phyloP scores from a whole-genome alignment of 2,797 vertebrate genomes.

The Scarus forsteni region DNA sequence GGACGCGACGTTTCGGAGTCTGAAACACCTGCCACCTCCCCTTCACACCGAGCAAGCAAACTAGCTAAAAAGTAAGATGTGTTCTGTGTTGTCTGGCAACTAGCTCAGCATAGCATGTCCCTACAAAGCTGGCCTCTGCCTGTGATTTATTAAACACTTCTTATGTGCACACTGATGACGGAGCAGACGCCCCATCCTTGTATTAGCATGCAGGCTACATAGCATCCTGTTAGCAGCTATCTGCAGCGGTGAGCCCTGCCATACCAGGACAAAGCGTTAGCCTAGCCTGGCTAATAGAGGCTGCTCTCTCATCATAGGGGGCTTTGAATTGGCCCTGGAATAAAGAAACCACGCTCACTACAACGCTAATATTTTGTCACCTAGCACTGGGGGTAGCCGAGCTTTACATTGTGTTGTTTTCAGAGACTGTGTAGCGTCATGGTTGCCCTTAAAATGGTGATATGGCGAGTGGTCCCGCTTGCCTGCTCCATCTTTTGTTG shows the following conservation, averaged over 20 bases:
- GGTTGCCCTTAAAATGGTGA: not conserved
- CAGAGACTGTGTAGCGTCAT: not conserved
- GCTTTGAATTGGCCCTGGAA: conserved; percentile 21
- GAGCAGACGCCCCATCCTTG: not conserved
- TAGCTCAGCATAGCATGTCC: conserved; percentile 5
- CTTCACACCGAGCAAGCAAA: conserved; percentile 53
- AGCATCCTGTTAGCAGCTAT: not conserved
- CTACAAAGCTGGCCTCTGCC: not conserved
- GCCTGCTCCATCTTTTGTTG: conserved; percentile 88
- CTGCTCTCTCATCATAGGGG: conserved; percentile 58
- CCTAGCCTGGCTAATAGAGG: conserved; percentile 71
- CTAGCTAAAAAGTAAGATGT: conserved; percentile 72
- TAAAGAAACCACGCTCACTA: not conserved
- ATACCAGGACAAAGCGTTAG: conserved; percentile 74
- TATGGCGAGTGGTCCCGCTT: conserved; percentile 31
- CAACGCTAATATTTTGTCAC: not conserved
- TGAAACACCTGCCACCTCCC: conserved; percentile 56
- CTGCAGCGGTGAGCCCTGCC: conserved; percentile 20
- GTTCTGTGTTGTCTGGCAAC: conserved; percentile 42
- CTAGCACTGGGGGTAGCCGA: not conserved
- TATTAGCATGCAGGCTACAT: not conserved
- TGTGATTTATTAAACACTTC: not conserved
- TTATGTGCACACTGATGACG: not conserved
- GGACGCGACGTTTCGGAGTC: conserved; percentile 53
- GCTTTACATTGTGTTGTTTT: not conserved